Evolutionary conservation across 2,797 vertebrate species (phyloP).

Genomic region (Spizella passerina): DNA sequence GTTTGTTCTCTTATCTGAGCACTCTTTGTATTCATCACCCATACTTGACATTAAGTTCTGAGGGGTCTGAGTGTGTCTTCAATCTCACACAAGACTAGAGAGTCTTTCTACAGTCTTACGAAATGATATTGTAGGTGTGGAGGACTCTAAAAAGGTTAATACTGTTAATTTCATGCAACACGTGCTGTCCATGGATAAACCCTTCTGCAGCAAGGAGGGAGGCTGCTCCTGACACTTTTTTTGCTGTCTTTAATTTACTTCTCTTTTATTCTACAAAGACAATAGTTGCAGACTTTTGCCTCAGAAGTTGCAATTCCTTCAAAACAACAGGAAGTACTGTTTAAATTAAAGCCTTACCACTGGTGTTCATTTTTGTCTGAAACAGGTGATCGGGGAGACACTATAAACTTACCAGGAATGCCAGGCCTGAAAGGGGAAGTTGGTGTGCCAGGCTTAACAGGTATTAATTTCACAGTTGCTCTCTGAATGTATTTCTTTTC

Average conservation of each 20-base stretch:
- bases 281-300: not conserved
- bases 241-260: not conserved
- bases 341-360: not conserved
- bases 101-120: not conserved
- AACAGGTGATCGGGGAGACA: slow-evolving; percentile 74
- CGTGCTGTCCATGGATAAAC: not conserved
- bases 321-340: not conserved
- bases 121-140: not conserved
- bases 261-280: not conserved
- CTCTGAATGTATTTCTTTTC: not conserved
- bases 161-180: not conserved
- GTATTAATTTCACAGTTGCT: slow-evolving; percentile 64
- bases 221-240: not conserved
- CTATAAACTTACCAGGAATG: slow-evolving; percentile 83
- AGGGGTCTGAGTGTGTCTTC: not conserved
- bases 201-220: not conserved
- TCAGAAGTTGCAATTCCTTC: not conserved
- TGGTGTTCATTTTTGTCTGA: not conserved
- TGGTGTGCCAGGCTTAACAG: slow-evolving; percentile 81
- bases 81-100: no score
- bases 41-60: not conserved
- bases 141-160: not conserved
- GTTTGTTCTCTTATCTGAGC: not conserved
- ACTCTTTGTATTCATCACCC: not conserved
- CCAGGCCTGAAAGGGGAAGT: slow-evolving; percentile 85